Percentiles rank a stretch among this genome's conserved stretches.
phyloP scores from a whole-genome alignment of 2,888 invertebrate species.

The Euplagia quadripunctaria region DNA sequence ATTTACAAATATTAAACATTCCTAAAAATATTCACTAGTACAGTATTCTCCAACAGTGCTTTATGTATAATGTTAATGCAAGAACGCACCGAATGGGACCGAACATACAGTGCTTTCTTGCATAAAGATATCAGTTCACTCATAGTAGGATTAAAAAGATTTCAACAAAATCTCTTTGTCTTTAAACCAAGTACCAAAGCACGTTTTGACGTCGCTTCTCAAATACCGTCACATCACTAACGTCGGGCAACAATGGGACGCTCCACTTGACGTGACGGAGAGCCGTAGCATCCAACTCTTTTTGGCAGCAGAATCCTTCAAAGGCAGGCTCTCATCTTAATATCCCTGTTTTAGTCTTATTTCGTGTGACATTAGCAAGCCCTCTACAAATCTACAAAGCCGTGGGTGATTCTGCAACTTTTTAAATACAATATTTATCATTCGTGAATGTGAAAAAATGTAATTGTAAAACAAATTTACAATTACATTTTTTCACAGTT shows the following conservation, averaged over 20 bases:
- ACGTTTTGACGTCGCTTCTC: constrained; percentile 40
- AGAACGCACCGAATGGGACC: neutral
- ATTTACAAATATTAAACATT: too few species aligned
- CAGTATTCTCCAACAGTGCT: neutral
- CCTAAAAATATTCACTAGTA: neutral
- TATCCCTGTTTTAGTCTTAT: constrained; percentile 84
- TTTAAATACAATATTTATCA: constrained; percentile 3
- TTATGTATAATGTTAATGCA: neutral
- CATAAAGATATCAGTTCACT: constrained; percentile 1
- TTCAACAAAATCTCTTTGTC: constrained; percentile 20
- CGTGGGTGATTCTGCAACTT: constrained; percentile 49
- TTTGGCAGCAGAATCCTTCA: constrained; percentile 77
- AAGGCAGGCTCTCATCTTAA: constrained; percentile 83
- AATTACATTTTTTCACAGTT: neutral
- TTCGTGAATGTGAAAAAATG: neutral
- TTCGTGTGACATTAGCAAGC: constrained; percentile 80
- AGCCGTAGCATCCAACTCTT: constrained; percentile 75
- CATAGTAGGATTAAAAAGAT: constrained; percentile 10
- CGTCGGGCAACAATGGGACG: constrained; percentile 44
- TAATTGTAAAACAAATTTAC: neutral
- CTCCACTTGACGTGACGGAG: constrained; percentile 62
- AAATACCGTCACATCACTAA: constrained; percentile 42
- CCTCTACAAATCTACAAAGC: constrained; percentile 63
- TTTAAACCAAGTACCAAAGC: constrained; percentile 36
- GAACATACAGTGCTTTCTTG: neutral